These are phyloP conservation scores for Ochlodes sylvanus DNA, from an alignment of 2,888 invertebrate species.

Conservation along the genomic window DNA sequence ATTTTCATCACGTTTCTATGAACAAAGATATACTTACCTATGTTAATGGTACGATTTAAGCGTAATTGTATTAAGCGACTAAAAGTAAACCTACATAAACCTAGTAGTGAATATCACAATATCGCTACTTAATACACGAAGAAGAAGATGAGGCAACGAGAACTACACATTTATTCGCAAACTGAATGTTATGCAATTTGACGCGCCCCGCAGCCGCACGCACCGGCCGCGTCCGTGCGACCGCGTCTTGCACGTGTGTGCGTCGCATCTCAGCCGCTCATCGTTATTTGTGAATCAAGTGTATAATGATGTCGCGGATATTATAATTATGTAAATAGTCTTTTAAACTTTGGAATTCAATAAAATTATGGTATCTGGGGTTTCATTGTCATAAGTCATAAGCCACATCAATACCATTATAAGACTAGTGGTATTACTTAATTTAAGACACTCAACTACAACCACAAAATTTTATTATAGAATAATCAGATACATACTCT, in stretches of 20 bases:
- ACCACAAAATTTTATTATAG: slow-evolving; percentile 14
- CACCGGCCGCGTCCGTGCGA: too few relatives aligned
- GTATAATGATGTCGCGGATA: background rate
- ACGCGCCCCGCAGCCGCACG: slow-evolving; percentile 39
- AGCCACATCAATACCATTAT: slow-evolving; percentile 18
- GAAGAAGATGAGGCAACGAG: slow-evolving; percentile 64
- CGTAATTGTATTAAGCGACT: slow-evolving; percentile 51
- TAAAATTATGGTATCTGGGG: slow-evolving; percentile 14
- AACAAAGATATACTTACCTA: slow-evolving; percentile 43
- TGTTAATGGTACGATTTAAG: slow-evolving; percentile 43
- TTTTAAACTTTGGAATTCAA: background rate
- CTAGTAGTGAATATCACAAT: slow-evolving; percentile 79
- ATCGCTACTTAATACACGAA: slow-evolving; percentile 67
- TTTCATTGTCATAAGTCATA: slow-evolving; percentile 28
- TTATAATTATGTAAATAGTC: slow-evolving; percentile 1
- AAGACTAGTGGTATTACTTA: slow-evolving; percentile 13
- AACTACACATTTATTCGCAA: slow-evolving; percentile 55
- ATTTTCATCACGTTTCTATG: slow-evolving; percentile 22
- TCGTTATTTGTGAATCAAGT: slow-evolving; percentile 38
- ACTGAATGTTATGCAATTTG: slow-evolving; percentile 49
- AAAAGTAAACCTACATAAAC: slow-evolving; percentile 56
- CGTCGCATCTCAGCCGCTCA: slow-evolving; percentile 14
- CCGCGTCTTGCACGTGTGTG: slow-evolving; percentile 17
- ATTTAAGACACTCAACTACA: slow-evolving; percentile 29
- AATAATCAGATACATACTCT: background rate